Base-by-base conservation (phyloP, 2,113 vertebrate genomes). In the Xyliphius kryptos region DNA sequence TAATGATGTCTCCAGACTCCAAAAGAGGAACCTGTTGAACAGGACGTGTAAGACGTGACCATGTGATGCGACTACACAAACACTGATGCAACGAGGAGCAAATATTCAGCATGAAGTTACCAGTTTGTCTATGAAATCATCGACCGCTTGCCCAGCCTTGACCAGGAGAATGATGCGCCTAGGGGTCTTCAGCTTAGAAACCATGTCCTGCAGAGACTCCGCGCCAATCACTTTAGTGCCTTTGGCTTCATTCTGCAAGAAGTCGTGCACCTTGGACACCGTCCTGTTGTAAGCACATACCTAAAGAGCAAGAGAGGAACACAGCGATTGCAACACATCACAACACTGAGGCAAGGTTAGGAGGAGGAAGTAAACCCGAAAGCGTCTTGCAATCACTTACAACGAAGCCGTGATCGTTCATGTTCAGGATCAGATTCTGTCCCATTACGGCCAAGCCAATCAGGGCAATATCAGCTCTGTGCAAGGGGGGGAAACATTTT, bases 391-490 rank as follows among this genome's bases (percentile, higher is more conserved):
- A n/a, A n/a, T n/a, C n/a, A n/a, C 94, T 93, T 80, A 97, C 96
- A 90, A 98, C 94, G 5, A 95, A 98, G 66, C 93, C 95, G 1
- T 97, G 95, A 76, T 99, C 96, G 0, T 99, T 90, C 94, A 99
- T 98, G 82, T 98, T 99, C 80, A 99, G 76, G 72, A 99, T 81
- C 51, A 98, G 76, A 82, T 98, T 98, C 72, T 99, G 96, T 47
- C 96, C 96, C 96, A 99, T 99, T 72, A 97, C 96, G 0, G 95
- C 96, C 89, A 97, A 74, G 66, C 96, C 96, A 46, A 99, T 98
- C 68, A 98, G 85, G 11, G 94, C 96, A 47, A 97, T 94, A 72
- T 98, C 96, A 63, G 95, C 96, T 88, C 96, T 99, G 82, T 49
- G 64, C 69, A 7, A 14, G n/a, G n/a, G n/a, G n/a, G n/a, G n/a